Base-by-base conservation (phyloP, 92 coral and sea anemone species). In the Isaurus tuberculatus region DNA sequence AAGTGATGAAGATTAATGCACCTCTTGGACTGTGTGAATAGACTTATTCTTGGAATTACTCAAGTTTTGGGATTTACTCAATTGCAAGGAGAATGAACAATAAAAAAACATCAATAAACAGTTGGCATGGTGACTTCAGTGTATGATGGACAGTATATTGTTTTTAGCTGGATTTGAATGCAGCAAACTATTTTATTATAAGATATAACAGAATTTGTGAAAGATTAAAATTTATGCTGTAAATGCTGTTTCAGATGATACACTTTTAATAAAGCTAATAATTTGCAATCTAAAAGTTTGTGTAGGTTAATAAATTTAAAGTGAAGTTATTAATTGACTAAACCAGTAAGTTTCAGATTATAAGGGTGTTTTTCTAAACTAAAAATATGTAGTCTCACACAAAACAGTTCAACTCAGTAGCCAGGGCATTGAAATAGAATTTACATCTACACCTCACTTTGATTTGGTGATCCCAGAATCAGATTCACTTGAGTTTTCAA, bases 11-110 rank as follows among this genome's bases (percentile, higher is more conserved):
- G 82, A 77, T 32, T 77, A 31, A 77, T 60, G 22, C 17, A 15
- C 20, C 57, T 15, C 23, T 58, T 58, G 82, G 32, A 77, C 53
- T 33, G 82, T 74, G 80, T 60, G n/a, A 26, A 77, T 43, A 77
- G 40, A 77, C 68, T 22, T 26, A n/a, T 33, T 8, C 29, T 32
- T 77, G 29, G 48, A 43, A 71, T 72, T 77, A 23, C 33, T 33
- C 27, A 60, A 34, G 33, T 58, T 33, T 57, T 37, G 57, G 82
- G 82, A 55, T 19, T 55, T 55, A n/a, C 16, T 46, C 9, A 19
- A 19, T 55, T 55, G n/a, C n/a, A 40, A 7, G 19, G 23, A 19
- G 63, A 55, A 19, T 19, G 23, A 55, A 8, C 4, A 20, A 19
- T 20, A 13, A 25, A 19, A 55, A 26, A 55, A 55, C 26, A 5